Base-by-base conservation (phyloP, 1,140 invertebrate genomes). In the Sitobion miscanthi region DNA sequence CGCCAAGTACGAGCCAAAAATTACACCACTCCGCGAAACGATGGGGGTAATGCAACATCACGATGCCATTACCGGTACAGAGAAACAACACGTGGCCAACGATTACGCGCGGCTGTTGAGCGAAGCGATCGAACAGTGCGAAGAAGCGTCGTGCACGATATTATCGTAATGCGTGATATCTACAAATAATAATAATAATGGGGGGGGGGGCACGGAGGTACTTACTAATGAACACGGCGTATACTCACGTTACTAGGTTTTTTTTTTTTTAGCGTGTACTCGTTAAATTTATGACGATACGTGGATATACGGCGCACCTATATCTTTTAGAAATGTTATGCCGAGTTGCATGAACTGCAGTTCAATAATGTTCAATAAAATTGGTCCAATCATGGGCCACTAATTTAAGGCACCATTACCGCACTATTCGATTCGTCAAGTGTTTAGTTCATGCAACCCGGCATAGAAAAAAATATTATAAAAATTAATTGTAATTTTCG, bases 31-130 rank as follows among this genome's bases (percentile, higher is more conserved):
- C 6, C 91, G 91, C 0, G 91, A 96, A 23, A 95, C 96, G 4
- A 95, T 97, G 96, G 98, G 97, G 35, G 96, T 99, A 0, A 97
- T 98, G 96, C 98, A 99, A 95, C 99, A 99, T 95, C 99, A 99
- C 94, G 98, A 98, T 95, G 97, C 97, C 1, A 96, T 98, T 1
- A 97, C 97, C 0, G 98, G 98, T n/a, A 99, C 98, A 0, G 98
- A 98, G 94, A 99, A 99, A 94, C 97, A 99, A 95, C 96, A 97
- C 91, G 98, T 99, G 1, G 97, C 98, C 0, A 94, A 96, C 23
- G 99, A 99, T 95, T 99, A 99, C 95, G 97, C 96, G 0, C 95
- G 97, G 94, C 95, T 97, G 94, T 95, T 98, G 23, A 95, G 95
- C 23, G 95, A 96, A 94, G 97, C 96, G 2, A 95, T 97, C 1